These are phyloP conservation scores for Brachionus koreanus DNA, from an alignment of 1,140 invertebrate species.

Conservation along the genomic window DNA sequence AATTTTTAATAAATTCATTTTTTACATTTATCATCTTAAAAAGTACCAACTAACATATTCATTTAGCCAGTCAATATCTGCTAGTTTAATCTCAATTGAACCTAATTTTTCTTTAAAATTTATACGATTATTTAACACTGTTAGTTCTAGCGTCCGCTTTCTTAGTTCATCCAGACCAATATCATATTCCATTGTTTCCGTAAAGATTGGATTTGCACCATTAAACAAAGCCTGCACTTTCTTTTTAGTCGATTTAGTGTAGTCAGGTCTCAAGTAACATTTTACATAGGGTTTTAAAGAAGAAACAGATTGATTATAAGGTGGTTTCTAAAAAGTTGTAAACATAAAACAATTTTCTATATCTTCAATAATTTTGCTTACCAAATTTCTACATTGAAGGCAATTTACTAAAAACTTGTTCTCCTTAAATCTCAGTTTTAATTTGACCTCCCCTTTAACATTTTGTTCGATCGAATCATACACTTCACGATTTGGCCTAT, in stretches of 20 bases:
- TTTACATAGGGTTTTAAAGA: constrained; percentile 41
- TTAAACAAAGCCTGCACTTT: constrained; percentile 38
- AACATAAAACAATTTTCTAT: neutral
- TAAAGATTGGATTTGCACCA: constrained; percentile 42
- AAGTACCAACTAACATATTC: constrained; percentile 28
- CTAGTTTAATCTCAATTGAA: constrained; percentile 25
- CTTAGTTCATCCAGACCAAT: constrained; percentile 12
- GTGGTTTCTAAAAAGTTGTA: neutral
- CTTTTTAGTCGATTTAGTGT: constrained; percentile 19
- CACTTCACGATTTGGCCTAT: neutral
- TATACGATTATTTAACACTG: constrained; percentile 20
- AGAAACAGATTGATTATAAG: constrained; percentile 20
- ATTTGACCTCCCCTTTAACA: constrained; percentile 9
- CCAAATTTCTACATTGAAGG: constrained; percentile 43
- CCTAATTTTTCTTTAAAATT: constrained; percentile 41
- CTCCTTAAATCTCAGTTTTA: constrained; percentile 18
- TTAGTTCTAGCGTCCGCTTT: neutral
- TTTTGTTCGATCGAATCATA: neutral
- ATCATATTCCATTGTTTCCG: constrained; percentile 40
- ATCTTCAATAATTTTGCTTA: neutral
- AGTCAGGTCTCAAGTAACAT: constrained; percentile 36
- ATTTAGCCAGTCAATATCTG: neutral
- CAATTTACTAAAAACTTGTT: constrained; percentile 39
- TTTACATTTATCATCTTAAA: neutral
- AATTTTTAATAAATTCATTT: neutral